Evolutionary conservation across 2,888 invertebrate genomes (phyloP).

Genomic region (Yponomeuta plumbellus): DNA sequence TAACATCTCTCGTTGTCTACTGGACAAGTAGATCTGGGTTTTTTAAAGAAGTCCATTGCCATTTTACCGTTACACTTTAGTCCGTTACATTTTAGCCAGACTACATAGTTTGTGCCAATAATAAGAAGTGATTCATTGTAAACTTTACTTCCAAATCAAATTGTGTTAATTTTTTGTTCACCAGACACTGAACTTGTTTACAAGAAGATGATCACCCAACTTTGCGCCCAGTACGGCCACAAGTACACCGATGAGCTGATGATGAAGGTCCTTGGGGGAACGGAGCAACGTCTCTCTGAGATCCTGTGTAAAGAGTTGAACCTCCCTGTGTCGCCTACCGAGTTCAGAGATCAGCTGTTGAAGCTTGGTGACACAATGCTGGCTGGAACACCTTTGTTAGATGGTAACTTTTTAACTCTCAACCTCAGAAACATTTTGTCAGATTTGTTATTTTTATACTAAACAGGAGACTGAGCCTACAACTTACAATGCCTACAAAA

Average conservation of each 20-base stretch:
- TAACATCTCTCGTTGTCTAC: too few relatives aligned
- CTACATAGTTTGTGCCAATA: too few relatives aligned
- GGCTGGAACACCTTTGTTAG: slow-evolving; percentile 78
- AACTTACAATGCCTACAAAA: too few relatives aligned
- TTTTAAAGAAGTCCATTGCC: too few relatives aligned
- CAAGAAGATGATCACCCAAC: slow-evolving; percentile 81
- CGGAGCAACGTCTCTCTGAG: slow-evolving; percentile 81
- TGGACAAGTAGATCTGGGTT: too few relatives aligned
- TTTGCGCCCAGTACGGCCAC: slow-evolving; percentile 84
- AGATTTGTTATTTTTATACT: too few relatives aligned
- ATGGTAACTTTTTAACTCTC: slow-evolving; percentile 75
- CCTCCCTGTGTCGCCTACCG: slow-evolving; percentile 80
- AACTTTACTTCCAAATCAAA: background rate
- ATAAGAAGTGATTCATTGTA: too few relatives aligned
- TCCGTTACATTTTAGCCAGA: too few relatives aligned
- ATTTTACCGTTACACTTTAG: too few relatives aligned
- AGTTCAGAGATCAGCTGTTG: slow-evolving; percentile 80
- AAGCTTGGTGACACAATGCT: slow-evolving; percentile 78
- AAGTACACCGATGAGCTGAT: slow-evolving; percentile 87
- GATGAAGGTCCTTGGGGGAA: slow-evolving; percentile 84
- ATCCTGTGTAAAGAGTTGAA: slow-evolving; percentile 81
- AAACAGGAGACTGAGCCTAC: too few relatives aligned
- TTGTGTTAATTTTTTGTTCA: background rate
- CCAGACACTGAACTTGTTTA: slow-evolving; percentile 90
- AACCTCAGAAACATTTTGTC: too few relatives aligned